Conservation (phyloP, 2,797 vertebrate genomes). For the Oryzias dopingdopingensis region DNA sequence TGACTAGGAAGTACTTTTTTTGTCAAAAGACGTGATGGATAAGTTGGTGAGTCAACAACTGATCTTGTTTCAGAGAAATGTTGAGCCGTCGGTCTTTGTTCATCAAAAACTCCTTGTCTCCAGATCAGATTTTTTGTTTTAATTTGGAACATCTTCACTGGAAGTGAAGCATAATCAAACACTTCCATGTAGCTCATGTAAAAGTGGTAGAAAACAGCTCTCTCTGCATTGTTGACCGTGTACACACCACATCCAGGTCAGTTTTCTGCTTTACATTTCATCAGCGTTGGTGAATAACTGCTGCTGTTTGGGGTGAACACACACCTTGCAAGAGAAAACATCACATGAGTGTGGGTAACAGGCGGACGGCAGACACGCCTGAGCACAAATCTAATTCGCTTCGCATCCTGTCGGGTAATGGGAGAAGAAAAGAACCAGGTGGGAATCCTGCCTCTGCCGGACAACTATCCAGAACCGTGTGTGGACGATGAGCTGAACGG, state of each 20-base stretch:
- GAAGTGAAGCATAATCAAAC: constrained; percentile 1
- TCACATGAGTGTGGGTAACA: constrained; percentile 27
- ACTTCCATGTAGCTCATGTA: constrained; percentile 15
- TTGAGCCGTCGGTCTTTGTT: too few species aligned
- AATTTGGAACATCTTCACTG: too few species aligned
- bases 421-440: constrained; percentile 31
- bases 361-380: constrained; percentile 8
- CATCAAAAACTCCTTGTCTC: too few species aligned
- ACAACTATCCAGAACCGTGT: constrained; percentile 17
- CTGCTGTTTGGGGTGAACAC: constrained; percentile 62
- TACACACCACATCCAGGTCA: constrained; percentile 30
- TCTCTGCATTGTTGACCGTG: constrained; percentile 36
- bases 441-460: constrained; percentile 7
- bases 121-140: too few species aligned
- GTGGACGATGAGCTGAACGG: constrained; percentile 9
- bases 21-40: too few species aligned
- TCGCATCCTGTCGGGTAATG: constrained; percentile 25
- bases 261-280: constrained; percentile 35
- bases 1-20: too few species aligned
- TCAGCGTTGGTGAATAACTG: constrained; percentile 30
- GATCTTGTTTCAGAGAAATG: too few species aligned
- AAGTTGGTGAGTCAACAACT: too few species aligned
- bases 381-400: constrained; percentile 20
- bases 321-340: constrained; percentile 19
- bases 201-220: background rate